These are phyloP conservation scores for Pseudopodoces humilis DNA, from an alignment of 2,113 vertebrate species.

Conservation along the genomic window DNA sequence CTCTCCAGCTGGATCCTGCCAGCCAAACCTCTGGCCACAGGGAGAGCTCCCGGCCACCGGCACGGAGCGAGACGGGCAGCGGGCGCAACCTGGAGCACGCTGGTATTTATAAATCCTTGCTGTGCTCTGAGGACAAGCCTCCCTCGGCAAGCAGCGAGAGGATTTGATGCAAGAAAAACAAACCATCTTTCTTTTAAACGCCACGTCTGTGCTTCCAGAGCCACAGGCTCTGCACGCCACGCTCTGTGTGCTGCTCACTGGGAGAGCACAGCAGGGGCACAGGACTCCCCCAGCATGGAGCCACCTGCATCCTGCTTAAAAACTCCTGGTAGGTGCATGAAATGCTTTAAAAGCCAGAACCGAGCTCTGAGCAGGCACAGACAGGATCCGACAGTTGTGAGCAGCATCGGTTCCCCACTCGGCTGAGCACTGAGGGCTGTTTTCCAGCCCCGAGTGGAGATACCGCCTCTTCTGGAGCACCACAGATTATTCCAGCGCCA, in stretches of 20 bases:
- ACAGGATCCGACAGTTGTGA: accelerated
- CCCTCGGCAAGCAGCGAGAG: background rate
- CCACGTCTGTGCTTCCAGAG: background rate
- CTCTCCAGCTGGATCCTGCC: background rate
- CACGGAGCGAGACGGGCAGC: accelerated
- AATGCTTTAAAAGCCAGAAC: background rate
- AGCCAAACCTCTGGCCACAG: background rate
- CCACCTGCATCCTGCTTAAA: background rate
- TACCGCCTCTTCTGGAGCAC: background rate
- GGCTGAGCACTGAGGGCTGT: background rate
- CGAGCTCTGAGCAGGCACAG: background rate
- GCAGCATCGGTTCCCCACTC: background rate
- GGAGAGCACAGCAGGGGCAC: accelerated
- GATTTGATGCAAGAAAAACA: background rate
- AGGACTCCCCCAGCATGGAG: background rate
- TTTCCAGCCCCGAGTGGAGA: background rate
- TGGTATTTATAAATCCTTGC: background rate
- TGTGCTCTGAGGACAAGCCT: background rate
- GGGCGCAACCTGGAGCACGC: accelerated
- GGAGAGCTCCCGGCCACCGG: background rate
- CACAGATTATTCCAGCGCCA: background rate
- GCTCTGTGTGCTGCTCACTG: background rate
- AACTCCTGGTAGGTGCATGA: background rate
- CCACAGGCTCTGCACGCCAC: accelerated
- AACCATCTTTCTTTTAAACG: background rate